Evolutionary conservation across 2,888 invertebrate species (phyloP).

Genomic region (Tiliacea aurago): DNA sequence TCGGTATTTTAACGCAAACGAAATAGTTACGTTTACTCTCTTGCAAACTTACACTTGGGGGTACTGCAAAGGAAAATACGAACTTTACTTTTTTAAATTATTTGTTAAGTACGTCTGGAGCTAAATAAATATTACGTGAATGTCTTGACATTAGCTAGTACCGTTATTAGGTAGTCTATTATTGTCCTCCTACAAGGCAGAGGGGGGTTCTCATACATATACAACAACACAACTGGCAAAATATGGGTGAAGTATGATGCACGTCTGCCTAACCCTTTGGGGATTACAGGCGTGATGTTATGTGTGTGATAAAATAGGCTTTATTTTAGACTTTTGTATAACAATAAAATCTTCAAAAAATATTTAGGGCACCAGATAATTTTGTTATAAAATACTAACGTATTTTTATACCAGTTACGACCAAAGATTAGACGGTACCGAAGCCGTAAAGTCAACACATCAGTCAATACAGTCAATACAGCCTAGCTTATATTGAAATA

Average conservation of each 20-base stretch:
- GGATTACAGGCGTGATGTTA: background rate
- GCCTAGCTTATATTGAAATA: slow-evolving; percentile 54
- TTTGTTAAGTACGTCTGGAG: slow-evolving; percentile 25
- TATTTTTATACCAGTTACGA: slow-evolving; percentile 16
- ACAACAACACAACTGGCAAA: background rate
- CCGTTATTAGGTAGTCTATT: background rate
- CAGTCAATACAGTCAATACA: too few species aligned
- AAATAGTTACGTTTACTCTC: too few species aligned
- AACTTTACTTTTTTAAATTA: slow-evolving; percentile 57
- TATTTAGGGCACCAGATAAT: background rate
- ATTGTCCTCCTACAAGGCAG: background rate
- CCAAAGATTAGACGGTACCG: slow-evolving; percentile 33
- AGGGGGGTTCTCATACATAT: background rate
- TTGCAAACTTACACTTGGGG: too few species aligned
- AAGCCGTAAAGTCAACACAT: slow-evolving; percentile 50
- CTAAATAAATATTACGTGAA: slow-evolving; percentile 33
- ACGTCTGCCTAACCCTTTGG: background rate
- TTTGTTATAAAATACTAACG: background rate
- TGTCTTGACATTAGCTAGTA: slow-evolving; percentile 4
- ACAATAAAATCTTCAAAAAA: background rate
- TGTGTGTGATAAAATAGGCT: background rate
- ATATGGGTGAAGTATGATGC: background rate
- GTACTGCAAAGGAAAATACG: slow-evolving; percentile 42
- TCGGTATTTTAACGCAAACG: too few species aligned
- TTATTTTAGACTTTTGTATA: background rate